phyloP scores from a whole-genome alignment of 2,888 invertebrate species.

The Agapostemon virescens region DNA sequence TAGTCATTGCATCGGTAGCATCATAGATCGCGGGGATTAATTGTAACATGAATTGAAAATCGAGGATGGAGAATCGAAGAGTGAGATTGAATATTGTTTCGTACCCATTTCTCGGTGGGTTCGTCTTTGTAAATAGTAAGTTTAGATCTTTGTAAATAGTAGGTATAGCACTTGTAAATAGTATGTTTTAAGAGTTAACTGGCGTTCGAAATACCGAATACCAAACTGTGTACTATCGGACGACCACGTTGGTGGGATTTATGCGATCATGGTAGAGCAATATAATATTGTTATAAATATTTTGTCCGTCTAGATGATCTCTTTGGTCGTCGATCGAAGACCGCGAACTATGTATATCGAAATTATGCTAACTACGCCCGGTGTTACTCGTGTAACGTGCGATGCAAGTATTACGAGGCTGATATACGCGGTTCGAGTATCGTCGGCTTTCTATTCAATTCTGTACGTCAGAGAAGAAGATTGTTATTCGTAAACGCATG shows the following conservation, averaged over 20 bases:
- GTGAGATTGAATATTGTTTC: neutral
- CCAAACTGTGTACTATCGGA: neutral
- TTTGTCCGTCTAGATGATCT: slow-evolving; percentile 45
- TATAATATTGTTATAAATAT: slow-evolving; percentile 37
- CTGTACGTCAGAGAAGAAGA: slow-evolving; percentile 44
- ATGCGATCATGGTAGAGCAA: neutral
- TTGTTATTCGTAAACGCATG: slow-evolving; percentile 58
- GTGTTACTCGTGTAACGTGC: neutral
- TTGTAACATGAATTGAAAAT: neutral
- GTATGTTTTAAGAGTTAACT: neutral
- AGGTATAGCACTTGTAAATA: too few species aligned
- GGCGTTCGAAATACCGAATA: neutral
- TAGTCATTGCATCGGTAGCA: slow-evolving; percentile 2
- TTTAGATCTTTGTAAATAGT: too few species aligned
- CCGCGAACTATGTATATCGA: slow-evolving; percentile 8
- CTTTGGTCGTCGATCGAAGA: slow-evolving; percentile 20
- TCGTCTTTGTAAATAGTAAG: neutral
- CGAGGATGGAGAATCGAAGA: neutral
- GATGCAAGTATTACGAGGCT: neutral
- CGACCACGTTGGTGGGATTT: too few species aligned
- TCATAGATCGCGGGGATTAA: slow-evolving; percentile 2
- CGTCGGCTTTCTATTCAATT: slow-evolving; percentile 36
- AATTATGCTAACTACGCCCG: neutral
- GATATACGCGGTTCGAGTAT: neutral
- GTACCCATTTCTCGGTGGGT: neutral